These are phyloP conservation scores for Pelochelys cantorii DNA, from an alignment of 2,797 vertebrate species.

Conservation along the genomic window DNA sequence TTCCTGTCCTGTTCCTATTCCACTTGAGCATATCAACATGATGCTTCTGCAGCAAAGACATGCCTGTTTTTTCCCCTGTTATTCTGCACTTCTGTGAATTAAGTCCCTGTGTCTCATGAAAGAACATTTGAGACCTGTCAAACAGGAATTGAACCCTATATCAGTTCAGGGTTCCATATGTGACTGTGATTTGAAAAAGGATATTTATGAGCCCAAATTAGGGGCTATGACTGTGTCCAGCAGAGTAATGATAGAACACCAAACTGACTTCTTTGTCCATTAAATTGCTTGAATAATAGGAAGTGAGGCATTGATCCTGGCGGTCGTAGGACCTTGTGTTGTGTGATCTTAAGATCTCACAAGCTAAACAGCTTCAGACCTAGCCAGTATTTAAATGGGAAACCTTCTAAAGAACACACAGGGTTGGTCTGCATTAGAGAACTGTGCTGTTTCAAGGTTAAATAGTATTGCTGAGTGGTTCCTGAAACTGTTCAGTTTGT, in stretches of 20 bases:
- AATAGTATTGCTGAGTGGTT: conserved; percentile 56
- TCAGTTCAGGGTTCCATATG: conserved; percentile 47
- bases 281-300: neutral
- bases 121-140: conserved; percentile 53
- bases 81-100: conserved; percentile 45
- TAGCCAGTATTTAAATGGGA: conserved; percentile 69
- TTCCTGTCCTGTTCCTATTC: conserved; percentile 68
- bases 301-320: conserved; percentile 28
- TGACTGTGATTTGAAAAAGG: neutral
- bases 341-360: conserved; percentile 2
- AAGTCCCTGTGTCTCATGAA: conserved; percentile 59
- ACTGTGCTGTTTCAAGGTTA: conserved; percentile 66
- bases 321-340: conserved; percentile 18
- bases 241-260: conserved; percentile 1
- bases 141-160: conserved; percentile 39
- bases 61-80: conserved; percentile 67
- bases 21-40: conserved; percentile 56
- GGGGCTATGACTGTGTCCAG: conserved; percentile 54
- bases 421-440: conserved; percentile 4
- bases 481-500: conserved; percentile 66
- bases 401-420: conserved; percentile 44
- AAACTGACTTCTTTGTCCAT: neutral
- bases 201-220: neutral
- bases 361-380: conserved; percentile 41
- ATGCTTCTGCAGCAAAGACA: conserved; percentile 66